Evolutionary conservation across 1,140 invertebrate genomes (phyloP), one percentile per base, ranked within the genome.

Genomic region (Formica selysi): DNA sequence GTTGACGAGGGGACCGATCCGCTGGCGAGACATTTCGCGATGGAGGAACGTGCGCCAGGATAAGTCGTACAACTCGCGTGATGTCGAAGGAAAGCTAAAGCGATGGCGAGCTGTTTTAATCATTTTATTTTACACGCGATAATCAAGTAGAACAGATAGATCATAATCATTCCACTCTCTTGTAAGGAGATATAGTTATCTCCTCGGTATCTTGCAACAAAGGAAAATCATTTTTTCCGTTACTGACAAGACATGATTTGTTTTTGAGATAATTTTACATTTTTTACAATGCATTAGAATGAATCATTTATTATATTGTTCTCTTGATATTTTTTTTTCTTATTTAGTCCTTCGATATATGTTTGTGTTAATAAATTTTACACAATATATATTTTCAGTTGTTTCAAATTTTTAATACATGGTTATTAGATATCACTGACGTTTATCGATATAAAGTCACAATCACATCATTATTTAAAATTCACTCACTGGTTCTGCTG

Each of bases 1-100:
- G 70, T 51, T 26, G 57, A 85, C 67, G 86, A 59, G 59, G 79
- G 38, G 29, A 44, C 67, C 79, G 79, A 44, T 71, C 65, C 41
- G 29, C 44, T 16, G 36, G 51, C 26, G 67, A 81, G 38, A 73
- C 68, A 70, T 74, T 11, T 83, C 79, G 26, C 79, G 67, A 76
- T 26, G 67, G 41, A 19, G 26, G 78, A 26, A 68, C 38, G 26
- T 41, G 36, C 38, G 22, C 29, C n/a, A 19, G 48, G 51, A 36
- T 59, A 48, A 54, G n/a, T 67, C 22, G 10, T n/a, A 16, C 61
- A 8, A 51, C 32, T 70, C 26, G 38, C 22, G 32, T 22, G 32
- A 70, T 16, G 13, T 3, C 22, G 16, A 29, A 38, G 26, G 26
- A 32, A 16, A 59, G 26, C n/a, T 36, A 8, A 26, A 26, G 38